Conservation (phyloP, 2,113 vertebrate genomes). For the Oryctolagus cuniculus region mOryCun1.1 NC_091449.1:59953001-59953500, state of each 20-base stretch:
- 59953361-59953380: constrained; percentile 64
- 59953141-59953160: not conserved
- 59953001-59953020: not conserved
- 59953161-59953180: fast-evolving
- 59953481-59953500: not conserved
- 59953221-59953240: constrained; percentile 25
- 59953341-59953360: constrained; percentile 57
- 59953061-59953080: not conserved
- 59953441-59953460: constrained; percentile 47
- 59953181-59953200: not conserved
- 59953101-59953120: not conserved
- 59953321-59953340: constrained; percentile 33
- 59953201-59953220: too few species aligned
- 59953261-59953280: not conserved
- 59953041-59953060: not conserved
- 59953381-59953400: constrained; percentile 72
- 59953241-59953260: not conserved
- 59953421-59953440: constrained; percentile 63
- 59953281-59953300: not conserved
- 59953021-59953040: not conserved
- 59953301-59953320: not conserved
- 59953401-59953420: not conserved
- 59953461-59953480: constrained; percentile 75
- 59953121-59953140: not conserved
- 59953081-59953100: not conserved